phyloP scores from a whole-genome alignment of 2,797 vertebrate genomes.

The Takifugu rubripes region DNA sequence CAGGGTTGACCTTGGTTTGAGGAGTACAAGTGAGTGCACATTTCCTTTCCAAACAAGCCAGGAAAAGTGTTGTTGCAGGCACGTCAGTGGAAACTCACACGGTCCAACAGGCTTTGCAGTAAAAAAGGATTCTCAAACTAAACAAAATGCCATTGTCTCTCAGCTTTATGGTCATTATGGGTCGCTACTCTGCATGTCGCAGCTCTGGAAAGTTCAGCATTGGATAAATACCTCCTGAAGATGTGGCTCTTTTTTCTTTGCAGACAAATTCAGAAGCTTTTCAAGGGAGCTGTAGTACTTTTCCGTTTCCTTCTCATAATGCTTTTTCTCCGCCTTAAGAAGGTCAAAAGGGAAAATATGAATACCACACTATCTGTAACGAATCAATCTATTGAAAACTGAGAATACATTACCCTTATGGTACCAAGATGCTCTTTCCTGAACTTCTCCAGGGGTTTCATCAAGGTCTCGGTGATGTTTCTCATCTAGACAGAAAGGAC shows the following conservation, averaged over 20 bases:
- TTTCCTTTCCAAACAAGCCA: conserved; percentile 58
- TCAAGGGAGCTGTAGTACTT: conserved; percentile 96
- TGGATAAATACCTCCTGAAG: conserved; percentile 87
- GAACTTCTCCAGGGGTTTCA: conserved; percentile 98
- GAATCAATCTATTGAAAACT: neutral
- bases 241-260: conserved; percentile 97
- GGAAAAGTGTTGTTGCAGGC: conserved; percentile 52
- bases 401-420: conserved; percentile 82
- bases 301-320: conserved; percentile 96
- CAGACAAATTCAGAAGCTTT: conserved; percentile 93
- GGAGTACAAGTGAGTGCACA: conserved; percentile 38
- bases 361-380: neutral
- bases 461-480: conserved; percentile 96
- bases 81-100: conserved; percentile 54
- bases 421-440: conserved; percentile 94
- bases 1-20: conserved; percentile 33
- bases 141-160: conserved; percentile 28
- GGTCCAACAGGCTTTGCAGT: conserved; percentile 25
- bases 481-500: conserved; percentile 77
- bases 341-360: conserved; percentile 1
- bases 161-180: conserved; percentile 9
- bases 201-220: conserved; percentile 8
- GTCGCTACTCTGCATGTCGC: conserved; percentile 3
- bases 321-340: conserved; percentile 91
- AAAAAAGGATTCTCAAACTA: conserved; percentile 31